Conservation (phyloP, 1,140 invertebrate species). For the Penaeus japonicus region DNA sequence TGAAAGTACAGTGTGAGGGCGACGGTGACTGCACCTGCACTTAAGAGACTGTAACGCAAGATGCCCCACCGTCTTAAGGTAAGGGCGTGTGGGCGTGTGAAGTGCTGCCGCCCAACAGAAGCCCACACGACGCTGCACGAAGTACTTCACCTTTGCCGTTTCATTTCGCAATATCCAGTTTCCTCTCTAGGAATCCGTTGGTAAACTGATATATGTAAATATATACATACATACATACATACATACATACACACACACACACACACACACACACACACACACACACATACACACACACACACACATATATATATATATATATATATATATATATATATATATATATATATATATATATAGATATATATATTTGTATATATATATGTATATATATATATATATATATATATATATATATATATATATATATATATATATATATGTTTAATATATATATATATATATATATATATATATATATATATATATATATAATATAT, state of each 20-base stretch:
- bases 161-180: background rate
- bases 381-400: background rate
- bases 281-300: background rate
- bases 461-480: background rate
- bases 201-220: background rate
- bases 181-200: background rate
- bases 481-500: background rate
- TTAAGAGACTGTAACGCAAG: no score
- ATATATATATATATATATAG: background rate
- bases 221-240: background rate
- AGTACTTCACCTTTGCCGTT: no score
- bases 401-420: background rate
- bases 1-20: background rate
- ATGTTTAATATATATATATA: background rate
- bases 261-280: background rate
- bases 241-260: background rate
- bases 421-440: background rate
- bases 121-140: no score
- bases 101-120: no score
- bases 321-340: background rate
- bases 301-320: background rate
- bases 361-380: background rate
- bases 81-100: no score
- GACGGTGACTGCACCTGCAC: background rate
- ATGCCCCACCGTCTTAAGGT: no score